Evolutionary conservation across 2,888 invertebrate genomes (phyloP).

Genomic region (Napeogenes inachia): DNA sequence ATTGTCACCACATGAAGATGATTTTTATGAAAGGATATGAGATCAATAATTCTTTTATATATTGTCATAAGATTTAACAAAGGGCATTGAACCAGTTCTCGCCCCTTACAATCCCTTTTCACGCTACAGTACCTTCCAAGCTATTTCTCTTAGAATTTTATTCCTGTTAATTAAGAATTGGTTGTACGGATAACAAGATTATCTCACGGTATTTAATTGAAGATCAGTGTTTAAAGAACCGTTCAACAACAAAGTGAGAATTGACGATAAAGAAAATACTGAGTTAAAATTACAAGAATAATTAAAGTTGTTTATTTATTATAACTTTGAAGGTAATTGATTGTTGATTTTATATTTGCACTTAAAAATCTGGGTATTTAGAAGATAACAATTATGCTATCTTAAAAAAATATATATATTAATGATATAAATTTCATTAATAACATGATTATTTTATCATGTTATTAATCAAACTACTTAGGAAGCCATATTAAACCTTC

Average conservation of each 20-base stretch:
- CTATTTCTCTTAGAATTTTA: conserved; percentile 56
- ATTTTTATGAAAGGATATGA: conserved; percentile 24
- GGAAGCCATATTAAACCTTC: no score
- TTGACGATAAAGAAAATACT: conserved; percentile 30
- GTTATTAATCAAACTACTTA: no score
- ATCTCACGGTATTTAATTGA: conserved; percentile 58
- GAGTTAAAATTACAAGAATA: conserved; percentile 19
- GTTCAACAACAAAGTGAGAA: conserved; percentile 36
- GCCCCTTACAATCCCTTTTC: conserved; percentile 55
- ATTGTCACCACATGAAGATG: conserved; percentile 24
- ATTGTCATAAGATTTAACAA: conserved; percentile 41
- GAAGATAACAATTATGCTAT: no score
- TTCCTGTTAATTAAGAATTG: conserved; percentile 66
- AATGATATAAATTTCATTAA: no score
- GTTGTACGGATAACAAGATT: conserved; percentile 59
- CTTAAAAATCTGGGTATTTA: background rate
- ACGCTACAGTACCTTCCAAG: conserved; percentile 51
- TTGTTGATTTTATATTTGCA: background rate
- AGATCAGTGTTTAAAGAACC: conserved; percentile 44
- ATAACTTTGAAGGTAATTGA: background rate
- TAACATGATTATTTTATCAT: no score
- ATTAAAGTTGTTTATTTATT: conserved; percentile 12
- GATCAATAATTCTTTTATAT: conserved; percentile 34
- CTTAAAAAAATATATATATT: background rate
- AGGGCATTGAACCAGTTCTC: conserved; percentile 42